Percentiles rank a stretch among this genome's conserved stretches.
Conservation (phyloP, 2,797 vertebrate genomes). For the Pantherophis vulpinus region DNA sequence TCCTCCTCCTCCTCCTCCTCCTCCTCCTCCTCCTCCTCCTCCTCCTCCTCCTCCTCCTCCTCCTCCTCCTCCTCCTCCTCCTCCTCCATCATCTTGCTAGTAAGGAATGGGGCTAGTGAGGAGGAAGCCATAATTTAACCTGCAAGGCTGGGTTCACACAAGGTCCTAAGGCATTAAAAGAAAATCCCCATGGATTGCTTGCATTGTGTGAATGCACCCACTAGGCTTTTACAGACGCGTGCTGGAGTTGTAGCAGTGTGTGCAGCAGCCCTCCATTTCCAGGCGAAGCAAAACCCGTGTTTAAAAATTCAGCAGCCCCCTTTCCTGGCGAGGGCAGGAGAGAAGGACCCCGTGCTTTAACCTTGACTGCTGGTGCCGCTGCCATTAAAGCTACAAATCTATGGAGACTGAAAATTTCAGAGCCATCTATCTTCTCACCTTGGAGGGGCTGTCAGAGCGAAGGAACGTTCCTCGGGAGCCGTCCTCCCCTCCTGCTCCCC, state of each 20-base stretch:
- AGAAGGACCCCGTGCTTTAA: conserved; percentile 48
- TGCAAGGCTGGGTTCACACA: neutral
- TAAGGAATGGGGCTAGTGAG: too few relatives aligned
- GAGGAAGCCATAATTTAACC: too few relatives aligned
- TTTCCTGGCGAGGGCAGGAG: conserved; percentile 50
- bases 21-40: too few relatives aligned
- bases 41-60: too few relatives aligned
- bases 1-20: too few relatives aligned
- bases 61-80: too few relatives aligned
- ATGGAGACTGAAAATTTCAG: conserved; percentile 56
- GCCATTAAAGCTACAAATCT: conserved; percentile 59
- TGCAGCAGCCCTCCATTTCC: too few relatives aligned
- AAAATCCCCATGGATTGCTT: neutral
- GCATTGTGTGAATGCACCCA: neutral
- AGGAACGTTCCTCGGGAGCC: conserved; percentile 52
- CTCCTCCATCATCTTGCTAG: too few relatives aligned
- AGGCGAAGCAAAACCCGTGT: neutral
- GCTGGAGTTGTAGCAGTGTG: neutral
- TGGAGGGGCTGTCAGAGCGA: conserved; percentile 53
- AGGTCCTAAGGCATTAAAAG: neutral
- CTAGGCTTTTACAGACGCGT: neutral
- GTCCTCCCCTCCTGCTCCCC: conserved; percentile 32
- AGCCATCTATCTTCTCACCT: conserved; percentile 56
- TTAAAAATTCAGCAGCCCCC: conserved; percentile 30
- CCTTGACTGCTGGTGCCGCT: conserved; percentile 51